phyloP scores from a whole-genome alignment of 2,888 invertebrate genomes.

The Harpalus rufipes region DNA sequence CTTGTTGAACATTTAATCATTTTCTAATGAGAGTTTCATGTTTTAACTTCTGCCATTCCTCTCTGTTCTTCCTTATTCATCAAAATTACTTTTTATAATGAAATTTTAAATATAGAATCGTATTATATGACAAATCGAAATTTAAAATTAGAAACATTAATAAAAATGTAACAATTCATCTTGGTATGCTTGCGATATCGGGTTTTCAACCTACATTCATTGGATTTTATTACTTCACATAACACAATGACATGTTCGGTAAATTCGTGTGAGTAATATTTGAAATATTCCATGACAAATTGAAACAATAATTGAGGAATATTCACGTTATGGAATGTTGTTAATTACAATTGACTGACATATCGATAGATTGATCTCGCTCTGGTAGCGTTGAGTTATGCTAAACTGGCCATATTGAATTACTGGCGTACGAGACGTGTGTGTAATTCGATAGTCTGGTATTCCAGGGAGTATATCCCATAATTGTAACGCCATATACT shows the following conservation, averaged over 20 bases:
- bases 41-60: constrained; percentile 10
- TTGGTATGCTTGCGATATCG: background rate
- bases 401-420: constrained; percentile 36
- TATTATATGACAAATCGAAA: background rate
- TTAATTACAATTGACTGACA: constrained; percentile 9
- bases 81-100: constrained; percentile 14
- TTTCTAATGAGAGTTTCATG: constrained; percentile 38
- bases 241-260: background rate
- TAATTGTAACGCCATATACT: constrained; percentile 7
- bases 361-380: constrained; percentile 23
- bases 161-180: background rate
- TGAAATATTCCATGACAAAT: background rate
- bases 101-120: constrained; percentile 23
- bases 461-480: constrained; percentile 14
- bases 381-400: constrained; percentile 32
- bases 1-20: constrained; percentile 37
- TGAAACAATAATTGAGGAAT: background rate
- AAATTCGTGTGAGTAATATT: background rate
- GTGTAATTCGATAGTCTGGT: constrained; percentile 26
- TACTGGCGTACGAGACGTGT: constrained; percentile 17
- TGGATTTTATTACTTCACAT: background rate
- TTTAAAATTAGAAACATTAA: background rate
- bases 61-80: constrained; percentile 15
- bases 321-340: constrained; percentile 31
- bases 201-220: background rate